These are phyloP conservation scores for Maniola jurtina DNA, from an alignment of 1,140 invertebrate species.

Conservation along the genomic window DNA sequence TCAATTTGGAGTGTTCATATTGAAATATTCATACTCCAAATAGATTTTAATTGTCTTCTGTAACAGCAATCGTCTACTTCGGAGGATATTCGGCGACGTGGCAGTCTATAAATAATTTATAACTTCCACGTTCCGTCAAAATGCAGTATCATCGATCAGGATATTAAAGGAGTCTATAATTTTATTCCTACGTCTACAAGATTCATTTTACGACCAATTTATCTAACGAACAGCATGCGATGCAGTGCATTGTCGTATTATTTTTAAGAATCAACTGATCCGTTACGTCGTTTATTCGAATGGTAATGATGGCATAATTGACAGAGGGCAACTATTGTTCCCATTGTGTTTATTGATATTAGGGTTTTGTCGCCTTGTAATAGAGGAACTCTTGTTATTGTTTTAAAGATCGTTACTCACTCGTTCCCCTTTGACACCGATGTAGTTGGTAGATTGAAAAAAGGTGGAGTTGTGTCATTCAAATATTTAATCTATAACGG, in stretches of 20 bases:
- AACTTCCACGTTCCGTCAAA: slow-evolving; percentile 48
- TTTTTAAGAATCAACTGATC: slow-evolving; percentile 66
- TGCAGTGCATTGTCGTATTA: slow-evolving; percentile 24
- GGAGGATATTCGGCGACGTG: slow-evolving; percentile 15
- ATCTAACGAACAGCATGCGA: slow-evolving; percentile 8
- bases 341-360: slow-evolving; percentile 75
- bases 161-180: slow-evolving; percentile 16
- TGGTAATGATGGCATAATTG: slow-evolving; percentile 78
- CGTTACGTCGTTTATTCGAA: slow-evolving; percentile 73
- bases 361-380: slow-evolving; percentile 76
- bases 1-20: neutral
- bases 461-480: slow-evolving; percentile 59
- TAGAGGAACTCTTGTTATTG: slow-evolving; percentile 65
- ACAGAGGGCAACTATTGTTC: slow-evolving; percentile 77
- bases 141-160: slow-evolving; percentile 49
- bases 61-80: neutral
- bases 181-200: slow-evolving; percentile 24
- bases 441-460: slow-evolving; percentile 56
- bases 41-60: slow-evolving; percentile 6
- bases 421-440: slow-evolving; percentile 54
- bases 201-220: slow-evolving; percentile 15
- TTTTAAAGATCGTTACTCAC: slow-evolving; percentile 56
- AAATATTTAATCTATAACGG: slow-evolving; percentile 33
- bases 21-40: neutral
- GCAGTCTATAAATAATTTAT: slow-evolving; percentile 66